Conservation (phyloP, 2,888 invertebrate species). For the Stenichneumon culpator region DNA sequence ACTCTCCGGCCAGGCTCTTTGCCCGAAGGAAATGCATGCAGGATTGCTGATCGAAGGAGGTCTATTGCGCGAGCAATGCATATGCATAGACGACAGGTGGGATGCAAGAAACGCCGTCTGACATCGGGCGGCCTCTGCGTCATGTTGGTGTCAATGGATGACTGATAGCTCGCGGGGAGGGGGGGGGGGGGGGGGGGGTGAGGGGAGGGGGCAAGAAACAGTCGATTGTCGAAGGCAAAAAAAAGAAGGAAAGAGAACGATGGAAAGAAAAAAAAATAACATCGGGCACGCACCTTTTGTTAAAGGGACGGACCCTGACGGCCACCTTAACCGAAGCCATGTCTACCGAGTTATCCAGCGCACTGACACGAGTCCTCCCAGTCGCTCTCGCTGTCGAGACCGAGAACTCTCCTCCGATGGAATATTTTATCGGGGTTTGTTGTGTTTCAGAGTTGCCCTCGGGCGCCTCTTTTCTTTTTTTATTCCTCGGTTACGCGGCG, state of each 20-base stretch:
- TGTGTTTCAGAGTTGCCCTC: slow-evolving; percentile 1
- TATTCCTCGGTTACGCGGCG: slow-evolving; percentile 54
- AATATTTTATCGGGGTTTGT: slow-evolving; percentile 35
- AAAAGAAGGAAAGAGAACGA: neutral
- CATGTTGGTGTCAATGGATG: slow-evolving; percentile 14
- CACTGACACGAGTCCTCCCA: slow-evolving; percentile 33
- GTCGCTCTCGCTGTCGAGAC: neutral
- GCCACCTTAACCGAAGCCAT: slow-evolving; percentile 98
- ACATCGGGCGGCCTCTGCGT: slow-evolving; percentile 53
- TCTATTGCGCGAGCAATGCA: neutral
- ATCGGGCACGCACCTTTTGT: slow-evolving; percentile 89
- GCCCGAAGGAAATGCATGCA: slow-evolving; percentile 14
- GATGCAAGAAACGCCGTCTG: slow-evolving; percentile 53
- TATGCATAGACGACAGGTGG: slow-evolving; percentile 57
- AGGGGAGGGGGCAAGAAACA: neutral
- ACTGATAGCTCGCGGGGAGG: neutral
- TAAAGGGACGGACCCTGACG: slow-evolving; percentile 95
- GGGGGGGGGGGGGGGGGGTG: slow-evolving; percentile 1
- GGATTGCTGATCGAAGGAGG: neutral
- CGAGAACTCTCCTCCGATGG: slow-evolving; percentile 8
- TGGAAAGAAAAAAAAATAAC: slow-evolving; percentile 16
- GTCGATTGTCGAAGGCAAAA: neutral
- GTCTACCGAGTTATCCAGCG: slow-evolving; percentile 70
- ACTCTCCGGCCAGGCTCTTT: neutral
- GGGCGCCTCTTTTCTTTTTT: slow-evolving; percentile 9